These are phyloP conservation scores for Pristionchus entomophagus DNA, from an alignment of 2,888 invertebrate species.

Conservation along the genomic window DNA sequence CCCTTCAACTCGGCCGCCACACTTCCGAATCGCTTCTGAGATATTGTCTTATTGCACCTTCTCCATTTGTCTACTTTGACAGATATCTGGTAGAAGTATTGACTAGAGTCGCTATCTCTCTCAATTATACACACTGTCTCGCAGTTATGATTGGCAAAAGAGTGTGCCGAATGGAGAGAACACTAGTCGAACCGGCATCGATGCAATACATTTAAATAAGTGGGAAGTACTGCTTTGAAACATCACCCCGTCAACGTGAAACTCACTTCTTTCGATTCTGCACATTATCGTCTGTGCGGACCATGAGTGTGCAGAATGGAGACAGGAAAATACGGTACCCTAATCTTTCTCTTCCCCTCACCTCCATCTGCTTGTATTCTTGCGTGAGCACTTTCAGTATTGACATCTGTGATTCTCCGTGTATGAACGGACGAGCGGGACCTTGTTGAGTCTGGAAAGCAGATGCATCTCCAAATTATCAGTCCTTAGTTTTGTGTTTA, in stretches of 20 bases:
- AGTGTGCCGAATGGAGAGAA: too few relatives aligned
- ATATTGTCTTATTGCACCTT: background rate
- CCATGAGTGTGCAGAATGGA: too few relatives aligned
- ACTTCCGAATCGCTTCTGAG: background rate
- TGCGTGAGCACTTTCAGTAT: background rate
- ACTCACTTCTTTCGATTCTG: too few relatives aligned
- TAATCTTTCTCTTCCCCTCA: background rate
- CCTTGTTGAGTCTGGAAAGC: background rate
- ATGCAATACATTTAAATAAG: background rate
- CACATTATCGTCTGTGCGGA: too few relatives aligned
- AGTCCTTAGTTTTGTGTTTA: too few relatives aligned
- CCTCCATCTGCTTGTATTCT: conserved; percentile 16
- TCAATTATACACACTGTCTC: background rate
- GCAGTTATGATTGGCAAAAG: too few relatives aligned
- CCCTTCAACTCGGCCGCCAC: background rate
- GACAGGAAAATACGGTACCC: too few relatives aligned
- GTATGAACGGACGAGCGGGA: conserved; percentile 15
- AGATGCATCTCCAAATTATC: background rate
- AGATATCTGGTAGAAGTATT: background rate
- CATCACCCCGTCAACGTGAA: too few relatives aligned
- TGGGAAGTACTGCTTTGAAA: too few relatives aligned
- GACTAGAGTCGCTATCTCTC: background rate
- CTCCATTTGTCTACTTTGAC: background rate
- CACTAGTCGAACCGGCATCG: too few relatives aligned
- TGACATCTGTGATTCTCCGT: conserved; percentile 8